Conservation (phyloP, 1,140 invertebrate genomes). For the Brachionus rotundiformis region DNA sequence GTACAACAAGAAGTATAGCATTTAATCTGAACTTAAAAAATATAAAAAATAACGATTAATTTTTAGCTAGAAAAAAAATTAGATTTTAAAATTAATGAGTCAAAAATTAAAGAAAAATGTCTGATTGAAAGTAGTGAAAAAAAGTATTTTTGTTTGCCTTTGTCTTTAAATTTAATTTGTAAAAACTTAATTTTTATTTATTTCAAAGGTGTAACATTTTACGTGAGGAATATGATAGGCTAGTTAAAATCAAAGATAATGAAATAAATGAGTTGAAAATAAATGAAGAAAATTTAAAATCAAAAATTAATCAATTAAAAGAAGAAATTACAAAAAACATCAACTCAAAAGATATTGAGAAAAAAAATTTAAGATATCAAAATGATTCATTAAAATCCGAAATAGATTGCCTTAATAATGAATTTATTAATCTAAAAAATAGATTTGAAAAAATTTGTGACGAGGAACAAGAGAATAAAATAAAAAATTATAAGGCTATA, state of each 20-base stretch:
- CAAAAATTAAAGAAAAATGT: background rate
- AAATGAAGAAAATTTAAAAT: background rate
- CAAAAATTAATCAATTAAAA: background rate
- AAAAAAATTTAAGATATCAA: background rate
- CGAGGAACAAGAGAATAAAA: background rate
- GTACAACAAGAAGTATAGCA: background rate
- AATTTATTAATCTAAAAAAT: slow-evolving; percentile 12
- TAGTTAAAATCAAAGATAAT: background rate
- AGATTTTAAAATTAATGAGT: background rate
- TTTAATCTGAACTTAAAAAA: background rate
- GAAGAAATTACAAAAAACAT: background rate
- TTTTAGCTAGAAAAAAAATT: background rate
- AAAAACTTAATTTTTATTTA: background rate
- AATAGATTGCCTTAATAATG: background rate
- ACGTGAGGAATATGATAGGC: slow-evolving; percentile 11
- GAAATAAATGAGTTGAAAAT: background rate
- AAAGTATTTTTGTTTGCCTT: background rate
- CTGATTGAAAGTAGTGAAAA: background rate
- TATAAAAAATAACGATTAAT: too few species aligned
- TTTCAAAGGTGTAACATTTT: slow-evolving; percentile 11
- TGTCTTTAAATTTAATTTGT: background rate
- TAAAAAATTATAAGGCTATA: background rate
- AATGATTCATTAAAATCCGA: background rate
- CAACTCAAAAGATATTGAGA: slow-evolving; percentile 1
- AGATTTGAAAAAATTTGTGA: background rate